Conservation (phyloP, 2,797 vertebrate species). For the Muscicapa comitata region DNA sequence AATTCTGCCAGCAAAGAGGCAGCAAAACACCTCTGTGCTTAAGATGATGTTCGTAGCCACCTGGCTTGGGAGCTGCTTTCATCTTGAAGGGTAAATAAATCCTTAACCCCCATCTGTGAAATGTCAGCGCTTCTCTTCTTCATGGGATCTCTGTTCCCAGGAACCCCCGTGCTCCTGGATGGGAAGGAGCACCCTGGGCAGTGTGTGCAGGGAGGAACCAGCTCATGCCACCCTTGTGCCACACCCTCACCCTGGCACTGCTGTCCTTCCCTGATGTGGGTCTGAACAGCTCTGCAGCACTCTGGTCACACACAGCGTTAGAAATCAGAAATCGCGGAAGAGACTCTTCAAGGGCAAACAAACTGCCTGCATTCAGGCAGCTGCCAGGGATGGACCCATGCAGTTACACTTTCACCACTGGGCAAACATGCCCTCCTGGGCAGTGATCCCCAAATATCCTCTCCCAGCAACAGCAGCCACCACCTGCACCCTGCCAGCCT, state of each 20-base stretch:
- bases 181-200: neutral
- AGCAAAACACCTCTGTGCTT: neutral
- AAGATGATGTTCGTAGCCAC: accelerated
- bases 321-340: neutral
- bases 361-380: neutral
- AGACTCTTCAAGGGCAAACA: neutral
- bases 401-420: conserved; percentile 31
- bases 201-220: accelerated
- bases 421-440: conserved; percentile 5
- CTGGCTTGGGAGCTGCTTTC: neutral
- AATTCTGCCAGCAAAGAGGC: neutral
- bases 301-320: neutral
- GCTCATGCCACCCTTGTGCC: no score
- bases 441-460: neutral
- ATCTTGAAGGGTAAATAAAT: neutral
- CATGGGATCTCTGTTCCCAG: neutral
- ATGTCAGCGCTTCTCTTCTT: neutral
- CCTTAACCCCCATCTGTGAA: neutral
- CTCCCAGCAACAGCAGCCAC: neutral
- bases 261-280: neutral
- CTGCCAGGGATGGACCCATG: neutral
- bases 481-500: neutral
- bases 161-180: accelerated
- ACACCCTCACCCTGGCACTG: neutral
- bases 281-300: neutral